phyloP scores from a whole-genome alignment of 2,113 vertebrate genomes.

The Protobothrops mucrosquamatus region DNA sequence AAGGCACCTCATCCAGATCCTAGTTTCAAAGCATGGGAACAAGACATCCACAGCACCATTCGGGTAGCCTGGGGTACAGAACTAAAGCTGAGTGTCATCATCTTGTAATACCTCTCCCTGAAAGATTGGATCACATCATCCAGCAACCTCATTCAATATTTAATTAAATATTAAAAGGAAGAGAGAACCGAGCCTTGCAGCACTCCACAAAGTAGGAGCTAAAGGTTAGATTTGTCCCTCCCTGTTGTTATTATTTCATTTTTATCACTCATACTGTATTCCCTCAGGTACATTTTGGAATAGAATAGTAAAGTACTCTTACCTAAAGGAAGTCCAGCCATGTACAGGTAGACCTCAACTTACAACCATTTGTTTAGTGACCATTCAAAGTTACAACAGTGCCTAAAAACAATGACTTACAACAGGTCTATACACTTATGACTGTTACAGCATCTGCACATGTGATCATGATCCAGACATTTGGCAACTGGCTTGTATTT shows the following conservation, averaged over 20 bases:
- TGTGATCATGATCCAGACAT: background rate
- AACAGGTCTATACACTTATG: background rate
- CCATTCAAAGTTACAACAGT: background rate
- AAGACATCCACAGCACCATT: background rate
- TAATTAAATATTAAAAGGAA: too few species aligned
- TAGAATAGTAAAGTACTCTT: background rate
- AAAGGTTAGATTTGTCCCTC: too few species aligned
- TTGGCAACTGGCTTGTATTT: background rate
- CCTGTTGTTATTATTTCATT: background rate
- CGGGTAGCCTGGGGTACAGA: too few species aligned
- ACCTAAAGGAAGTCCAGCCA: too few species aligned
- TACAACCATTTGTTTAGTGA: background rate
- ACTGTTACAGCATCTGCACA: background rate
- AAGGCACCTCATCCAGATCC: background rate
- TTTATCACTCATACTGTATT: constrained; percentile 44
- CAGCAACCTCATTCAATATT: too few species aligned
- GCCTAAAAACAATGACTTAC: background rate
- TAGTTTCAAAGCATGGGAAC: background rate
- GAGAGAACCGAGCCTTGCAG: too few species aligned
- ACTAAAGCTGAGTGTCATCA: too few species aligned
- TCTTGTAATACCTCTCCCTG: too few species aligned
- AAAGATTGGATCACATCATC: too few species aligned
- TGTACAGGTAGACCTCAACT: background rate
- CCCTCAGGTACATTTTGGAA: constrained; percentile 49
- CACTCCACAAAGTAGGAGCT: too few species aligned